Evolutionary conservation across 1,140 invertebrate species (phyloP).

Genomic region (Aphelenchoides fujianensis): DNA sequence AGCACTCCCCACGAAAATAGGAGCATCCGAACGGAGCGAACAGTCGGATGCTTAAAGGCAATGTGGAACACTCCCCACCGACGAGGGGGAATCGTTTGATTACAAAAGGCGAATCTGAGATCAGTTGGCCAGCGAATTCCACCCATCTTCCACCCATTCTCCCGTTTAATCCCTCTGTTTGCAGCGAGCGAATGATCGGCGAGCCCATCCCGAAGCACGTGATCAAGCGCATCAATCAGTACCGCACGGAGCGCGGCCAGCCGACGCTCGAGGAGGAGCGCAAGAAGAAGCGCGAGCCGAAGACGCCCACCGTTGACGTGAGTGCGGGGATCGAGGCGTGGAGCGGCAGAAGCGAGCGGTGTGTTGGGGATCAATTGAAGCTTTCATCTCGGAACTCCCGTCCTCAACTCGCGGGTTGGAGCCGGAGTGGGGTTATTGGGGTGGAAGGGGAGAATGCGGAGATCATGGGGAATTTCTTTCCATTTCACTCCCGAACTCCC

Average conservation of each 20-base stretch:
- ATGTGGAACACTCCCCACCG: slow-evolving; percentile 21
- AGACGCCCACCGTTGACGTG: slow-evolving; percentile 64
- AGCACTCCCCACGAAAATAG: slow-evolving; percentile 19
- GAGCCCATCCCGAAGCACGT: slow-evolving; percentile 63
- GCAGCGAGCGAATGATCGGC: slow-evolving; percentile 48
- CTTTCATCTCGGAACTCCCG: no score
- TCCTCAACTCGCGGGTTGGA: no score
- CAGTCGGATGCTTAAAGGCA: slow-evolving; percentile 29
- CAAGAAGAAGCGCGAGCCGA: slow-evolving; percentile 59
- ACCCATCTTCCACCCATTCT: no score
- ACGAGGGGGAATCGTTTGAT: background rate
- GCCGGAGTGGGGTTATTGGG: no score
- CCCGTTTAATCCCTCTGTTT: no score
- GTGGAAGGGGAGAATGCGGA: no score
- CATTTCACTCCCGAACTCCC: no score
- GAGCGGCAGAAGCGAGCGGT: no score
- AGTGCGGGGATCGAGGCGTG: slow-evolving; percentile 63
- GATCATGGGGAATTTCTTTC: no score
- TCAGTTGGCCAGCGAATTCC: slow-evolving; percentile 21
- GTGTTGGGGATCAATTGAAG: no score
- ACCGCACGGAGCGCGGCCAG: slow-evolving; percentile 73
- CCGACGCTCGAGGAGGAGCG: slow-evolving; percentile 67
- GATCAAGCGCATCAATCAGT: slow-evolving; percentile 57
- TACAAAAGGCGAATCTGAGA: slow-evolving; percentile 31
- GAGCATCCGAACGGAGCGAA: background rate